These are phyloP conservation scores for Polydesmus complanatus DNA, from an alignment of 2,888 invertebrate genomes.

Conservation along the genomic window DNA sequence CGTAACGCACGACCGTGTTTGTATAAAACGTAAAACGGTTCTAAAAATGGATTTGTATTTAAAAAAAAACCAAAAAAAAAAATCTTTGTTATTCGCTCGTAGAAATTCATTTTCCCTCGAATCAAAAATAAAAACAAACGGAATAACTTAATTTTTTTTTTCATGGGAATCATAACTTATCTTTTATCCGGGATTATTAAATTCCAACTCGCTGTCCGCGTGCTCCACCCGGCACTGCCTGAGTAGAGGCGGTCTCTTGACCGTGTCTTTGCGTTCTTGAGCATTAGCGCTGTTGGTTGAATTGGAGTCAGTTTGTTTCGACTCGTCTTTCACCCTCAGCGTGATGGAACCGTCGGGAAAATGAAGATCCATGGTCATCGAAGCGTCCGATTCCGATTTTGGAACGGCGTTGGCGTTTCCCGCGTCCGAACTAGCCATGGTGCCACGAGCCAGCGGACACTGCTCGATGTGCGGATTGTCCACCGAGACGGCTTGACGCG, in stretches of 20 bases:
- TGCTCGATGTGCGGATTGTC: constrained; percentile 18
- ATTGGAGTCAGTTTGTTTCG: constrained; percentile 3
- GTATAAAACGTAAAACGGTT: too few species aligned
- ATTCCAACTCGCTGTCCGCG: constrained; percentile 18
- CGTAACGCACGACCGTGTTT: too few species aligned
- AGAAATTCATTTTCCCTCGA: too few species aligned
- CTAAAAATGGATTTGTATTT: too few species aligned
- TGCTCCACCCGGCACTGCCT: constrained; percentile 57
- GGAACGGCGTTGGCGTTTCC: not conserved
- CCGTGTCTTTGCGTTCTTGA: constrained; percentile 41
- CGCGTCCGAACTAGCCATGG: not conserved
- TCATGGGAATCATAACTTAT: too few species aligned
- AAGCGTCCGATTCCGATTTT: constrained; percentile 27
- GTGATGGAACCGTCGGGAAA: constrained; percentile 47
- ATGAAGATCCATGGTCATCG: constrained; percentile 62
- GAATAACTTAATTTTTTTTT: too few species aligned
- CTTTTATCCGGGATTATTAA: not conserved
- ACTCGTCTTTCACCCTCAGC: constrained; percentile 40
- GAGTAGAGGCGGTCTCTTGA: constrained; percentile 56
- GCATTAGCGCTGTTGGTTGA: not conserved
- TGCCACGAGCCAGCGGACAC: not conserved
- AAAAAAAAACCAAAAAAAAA: too few species aligned
- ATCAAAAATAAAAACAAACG: too few species aligned
- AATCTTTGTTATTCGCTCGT: too few species aligned
- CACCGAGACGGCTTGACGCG: constrained; percentile 22